Evolutionary conservation across 1,140 invertebrate genomes (phyloP), one percentile per base, ranked within the genome.

Genomic region (Caerostris extrusa): DNA sequence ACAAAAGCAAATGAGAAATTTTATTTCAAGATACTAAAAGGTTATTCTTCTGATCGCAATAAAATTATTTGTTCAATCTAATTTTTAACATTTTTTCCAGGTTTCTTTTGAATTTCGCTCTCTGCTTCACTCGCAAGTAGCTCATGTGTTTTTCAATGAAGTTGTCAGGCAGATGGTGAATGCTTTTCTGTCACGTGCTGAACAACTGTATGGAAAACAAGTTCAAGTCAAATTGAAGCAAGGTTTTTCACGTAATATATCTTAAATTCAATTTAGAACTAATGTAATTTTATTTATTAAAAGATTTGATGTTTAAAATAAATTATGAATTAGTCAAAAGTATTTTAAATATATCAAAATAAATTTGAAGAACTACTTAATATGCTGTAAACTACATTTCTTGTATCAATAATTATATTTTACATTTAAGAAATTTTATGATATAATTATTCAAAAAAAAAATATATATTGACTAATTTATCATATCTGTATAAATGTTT

Each of bases 71-170:
- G 5, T 61, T 61, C 8, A 12, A 12, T 50, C 5, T 53, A 77
- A 77, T 8, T 10, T 50, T 53, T 1, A 50, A 10, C 5, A 83
- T 85, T 92, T n/a, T 67, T 90, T 94, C 67, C 17, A 97, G 96
- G 96, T 99, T 12, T 97, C 97, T 0, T 99, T 99, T 96, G 97
- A 99, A 96, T 99, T 99, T 95, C 97, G 97, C 85, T 98, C 98
- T 1, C 95, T 97, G 1, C 95, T 99, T 61, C 98, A 99, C 96
- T 98, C 98, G 53, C 97, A 98, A 95, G 95, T 99, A 87, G 97
- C 98, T 0, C 97, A 98, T 96, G 96, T 99, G 95, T 99, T 99
- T 96, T 99, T 99, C 96, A 98, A 99, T 96, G 98, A 99, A 96
- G 97, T 99, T 77, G 98, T 99, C 10, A 97, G 98, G 95, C 98